phyloP scores from a whole-genome alignment of 2,888 invertebrate species.

The Acutogordius australiensis region DNA sequence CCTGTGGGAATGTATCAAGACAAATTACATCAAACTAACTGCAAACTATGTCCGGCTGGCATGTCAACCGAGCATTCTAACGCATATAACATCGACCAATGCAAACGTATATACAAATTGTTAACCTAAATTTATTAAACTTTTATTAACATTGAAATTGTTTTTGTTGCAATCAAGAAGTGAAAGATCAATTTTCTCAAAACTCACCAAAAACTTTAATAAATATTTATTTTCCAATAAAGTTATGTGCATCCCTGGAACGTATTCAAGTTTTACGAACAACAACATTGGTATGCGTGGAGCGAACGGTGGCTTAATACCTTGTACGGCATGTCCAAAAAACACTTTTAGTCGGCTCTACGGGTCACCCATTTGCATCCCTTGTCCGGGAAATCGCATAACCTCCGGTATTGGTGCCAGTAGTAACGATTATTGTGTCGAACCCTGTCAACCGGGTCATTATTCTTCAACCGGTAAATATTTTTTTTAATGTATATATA shows the following conservation, averaged over 20 bases:
- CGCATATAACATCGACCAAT: neutral
- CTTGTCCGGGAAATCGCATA: slow-evolving; percentile 53
- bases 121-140: neutral
- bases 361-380: slow-evolving; percentile 33
- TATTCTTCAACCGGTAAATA: slow-evolving; percentile 63
- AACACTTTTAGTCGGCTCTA: slow-evolving; percentile 37
- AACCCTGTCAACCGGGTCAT: slow-evolving; percentile 57
- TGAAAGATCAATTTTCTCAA: no score
- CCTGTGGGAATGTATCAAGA: slow-evolving; percentile 74
- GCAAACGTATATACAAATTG: slow-evolving; percentile 2
- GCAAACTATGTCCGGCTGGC: slow-evolving; percentile 60
- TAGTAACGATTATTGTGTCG: slow-evolving; percentile 19
- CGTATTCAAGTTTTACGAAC: neutral
- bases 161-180: no score
- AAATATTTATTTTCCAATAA: neutral
- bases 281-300: slow-evolving; percentile 15
- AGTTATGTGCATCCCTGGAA: slow-evolving; percentile 10
- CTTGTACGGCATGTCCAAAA: slow-evolving; percentile 67
- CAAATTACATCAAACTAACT: slow-evolving; percentile 55
- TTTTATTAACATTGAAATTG: neutral
- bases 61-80: slow-evolving; percentile 38
- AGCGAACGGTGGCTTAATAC: slow-evolving; percentile 39
- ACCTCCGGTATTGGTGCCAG: slow-evolving; percentile 69
- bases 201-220: no score
- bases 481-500: no score